These are phyloP conservation scores for Dyspetes luteomarginatus DNA, from an alignment of 2,888 invertebrate species.

Conservation along the genomic window DNA sequence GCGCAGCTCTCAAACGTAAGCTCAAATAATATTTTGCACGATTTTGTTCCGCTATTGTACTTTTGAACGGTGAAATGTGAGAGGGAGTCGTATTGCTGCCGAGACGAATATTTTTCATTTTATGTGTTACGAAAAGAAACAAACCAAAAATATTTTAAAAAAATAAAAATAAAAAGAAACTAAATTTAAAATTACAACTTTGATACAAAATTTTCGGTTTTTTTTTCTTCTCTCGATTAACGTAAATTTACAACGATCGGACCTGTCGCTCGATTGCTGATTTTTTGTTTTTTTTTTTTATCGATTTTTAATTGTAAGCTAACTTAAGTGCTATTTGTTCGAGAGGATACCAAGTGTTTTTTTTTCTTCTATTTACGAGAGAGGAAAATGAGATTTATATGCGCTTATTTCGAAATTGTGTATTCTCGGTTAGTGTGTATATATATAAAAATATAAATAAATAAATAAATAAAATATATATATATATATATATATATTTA, in stretches of 20 bases:
- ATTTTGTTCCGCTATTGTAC: not conserved
- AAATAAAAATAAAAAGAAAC: not conserved
- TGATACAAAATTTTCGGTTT: not conserved
- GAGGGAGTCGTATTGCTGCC: conserved; percentile 57
- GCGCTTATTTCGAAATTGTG: conserved; percentile 13
- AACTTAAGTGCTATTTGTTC: conserved; percentile 63
- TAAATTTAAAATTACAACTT: conserved; percentile 14
- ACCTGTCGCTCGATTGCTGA: conserved; percentile 51
- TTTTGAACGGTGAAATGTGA: not conserved
- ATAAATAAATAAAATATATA: no score
- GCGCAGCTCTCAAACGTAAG: conserved; percentile 52
- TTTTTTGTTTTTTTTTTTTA: conserved; percentile 9
- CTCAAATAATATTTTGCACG: not conserved
- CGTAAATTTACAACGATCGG: conserved; percentile 33
- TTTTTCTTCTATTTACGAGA: conserved; percentile 33
- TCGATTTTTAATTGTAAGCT: no score
- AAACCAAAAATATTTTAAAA: not conserved
- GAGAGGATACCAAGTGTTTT: conserved; percentile 50
- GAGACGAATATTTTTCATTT: conserved; percentile 28
- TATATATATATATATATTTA: no score
- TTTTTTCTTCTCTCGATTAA: not conserved
- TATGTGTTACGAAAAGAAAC: not conserved
- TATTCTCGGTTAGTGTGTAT: not conserved
- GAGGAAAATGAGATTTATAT: conserved; percentile 42
- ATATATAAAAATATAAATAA: no score